Evolutionary conservation across 2,888 invertebrate species (phyloP), one percentile per base, ranked within the genome.

Genomic region (Mellilla xanthometata): DNA sequence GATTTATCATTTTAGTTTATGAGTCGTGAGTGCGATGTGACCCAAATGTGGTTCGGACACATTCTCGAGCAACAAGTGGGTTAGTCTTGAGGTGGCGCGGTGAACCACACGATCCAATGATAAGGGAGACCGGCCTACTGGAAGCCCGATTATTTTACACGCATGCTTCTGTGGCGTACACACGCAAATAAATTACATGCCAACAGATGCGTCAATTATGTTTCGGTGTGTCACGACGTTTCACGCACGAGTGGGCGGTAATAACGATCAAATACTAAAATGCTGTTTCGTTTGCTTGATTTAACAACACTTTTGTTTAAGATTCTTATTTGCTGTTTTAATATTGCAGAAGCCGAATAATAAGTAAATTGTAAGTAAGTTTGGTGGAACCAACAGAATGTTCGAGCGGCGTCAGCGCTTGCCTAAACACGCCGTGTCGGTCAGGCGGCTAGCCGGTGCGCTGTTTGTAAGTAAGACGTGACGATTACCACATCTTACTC

Each of bases 401-500:
- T 40, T 46, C 34, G 13, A 31, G 48, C 22, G 28, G 19, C 24
- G 34, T 33, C 22, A 23, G 19, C 24, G 34, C 35, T 46, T 49
- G 46, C 41, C 15, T 43, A 44, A 52, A 47, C 44, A 24, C 27
- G 31, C 22, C 45, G 12, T 31, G 29, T 31, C 38, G 7, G 26
- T 12, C 12, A 38, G 31, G 40, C 44, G 43, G 39, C 38, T 30
- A 47, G 30, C 43, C 41, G 40, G 39, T 36, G 30, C 49, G 43
- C 42, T 49, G 38, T 64, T 65, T 56, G 68, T 69, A 68, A 63
- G 40, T 68, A 72, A 79, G 78, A 72, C 78, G 82, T 77, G 76
- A 68, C 74, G 70, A 62, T 81, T 77, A 75, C 68, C 73, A 72
- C 69, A 71, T 69, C 80, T 89, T 87, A 80, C 89, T 80, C 85